Evolutionary conservation across 2,888 invertebrate species (phyloP).

Genomic region (Dryococelus australis): DNA sequence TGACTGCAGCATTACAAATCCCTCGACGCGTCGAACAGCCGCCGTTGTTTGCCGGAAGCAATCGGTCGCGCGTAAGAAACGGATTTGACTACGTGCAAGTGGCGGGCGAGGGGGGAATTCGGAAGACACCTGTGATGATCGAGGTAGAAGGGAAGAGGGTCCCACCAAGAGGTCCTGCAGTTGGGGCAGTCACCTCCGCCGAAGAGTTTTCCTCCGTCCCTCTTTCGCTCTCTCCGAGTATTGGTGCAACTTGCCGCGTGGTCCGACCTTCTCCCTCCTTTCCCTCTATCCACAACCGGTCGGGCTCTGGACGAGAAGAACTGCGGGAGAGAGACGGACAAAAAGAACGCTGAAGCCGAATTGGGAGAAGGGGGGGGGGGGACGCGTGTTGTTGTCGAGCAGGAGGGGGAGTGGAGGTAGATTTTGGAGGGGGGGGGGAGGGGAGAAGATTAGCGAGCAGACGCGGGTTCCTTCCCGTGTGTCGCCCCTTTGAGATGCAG

Average conservation of each 20-base stretch:
- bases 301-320: not conserved
- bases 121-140: no score
- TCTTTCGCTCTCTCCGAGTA: not conserved
- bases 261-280: not conserved
- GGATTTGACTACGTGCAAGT: no score
- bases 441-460: not conserved
- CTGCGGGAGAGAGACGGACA: no score
- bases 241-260: not conserved
- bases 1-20: no score
- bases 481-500: not conserved
- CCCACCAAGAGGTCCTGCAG: not conserved
- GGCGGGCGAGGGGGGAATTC: no score
- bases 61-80: no score
- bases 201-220: not conserved
- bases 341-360: no score
- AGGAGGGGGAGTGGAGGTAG: no score
- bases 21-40: no score
- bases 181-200: conserved; percentile 16
- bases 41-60: no score
- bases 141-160: not conserved
- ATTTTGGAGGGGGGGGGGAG: not conserved
- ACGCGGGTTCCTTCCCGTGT: not conserved
- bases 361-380: no score
- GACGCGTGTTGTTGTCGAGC: no score
- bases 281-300: not conserved